Percentiles rank a stretch among this genome's conserved stretches.
Evolutionary conservation across 2,797 vertebrate genomes (phyloP).

Genomic region (Naso thynnoides): DNA sequence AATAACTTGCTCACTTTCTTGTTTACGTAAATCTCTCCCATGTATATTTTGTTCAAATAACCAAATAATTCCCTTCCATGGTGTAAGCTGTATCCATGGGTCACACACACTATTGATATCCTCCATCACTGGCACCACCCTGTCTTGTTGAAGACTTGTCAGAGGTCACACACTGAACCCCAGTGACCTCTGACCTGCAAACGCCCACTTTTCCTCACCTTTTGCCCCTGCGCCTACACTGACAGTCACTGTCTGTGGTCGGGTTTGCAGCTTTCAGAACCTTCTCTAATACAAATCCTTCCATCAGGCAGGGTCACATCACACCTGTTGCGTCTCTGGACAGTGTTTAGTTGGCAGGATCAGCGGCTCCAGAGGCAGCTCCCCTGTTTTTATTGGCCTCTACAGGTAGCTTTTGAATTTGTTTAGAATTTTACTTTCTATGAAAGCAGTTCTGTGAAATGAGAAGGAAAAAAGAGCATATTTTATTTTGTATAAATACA

Average conservation of each 20-base stretch:
- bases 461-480: constrained; percentile 24
- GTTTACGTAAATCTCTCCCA: neutral
- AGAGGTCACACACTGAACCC: constrained; percentile 54
- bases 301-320: constrained; percentile 22
- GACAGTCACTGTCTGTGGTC: constrained; percentile 35
- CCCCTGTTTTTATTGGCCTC: constrained; percentile 38
- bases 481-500: constrained; percentile 50
- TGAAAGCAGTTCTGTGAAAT: constrained; percentile 20
- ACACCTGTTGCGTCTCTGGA: constrained; percentile 65
- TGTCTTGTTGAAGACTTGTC: constrained; percentile 34
- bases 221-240: constrained; percentile 5
- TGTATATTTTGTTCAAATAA: constrained; percentile 26
- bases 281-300: constrained; percentile 24
- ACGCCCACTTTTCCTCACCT: constrained; percentile 49
- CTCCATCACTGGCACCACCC: constrained; percentile 40
- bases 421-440: constrained; percentile 23
- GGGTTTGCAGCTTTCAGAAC: constrained; percentile 29
- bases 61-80: constrained; percentile 31
- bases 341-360: constrained; percentile 15
- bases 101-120: constrained; percentile 32
- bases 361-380: constrained; percentile 8
- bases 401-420: constrained; percentile 17
- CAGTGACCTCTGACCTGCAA: constrained; percentile 52
- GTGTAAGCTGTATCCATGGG: neutral
- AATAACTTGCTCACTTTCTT: constrained; percentile 12